Evolutionary conservation across 2,113 vertebrate genomes (phyloP), one percentile per base, ranked within the genome.

Genomic region (Plestiodon gilberti): DNA sequence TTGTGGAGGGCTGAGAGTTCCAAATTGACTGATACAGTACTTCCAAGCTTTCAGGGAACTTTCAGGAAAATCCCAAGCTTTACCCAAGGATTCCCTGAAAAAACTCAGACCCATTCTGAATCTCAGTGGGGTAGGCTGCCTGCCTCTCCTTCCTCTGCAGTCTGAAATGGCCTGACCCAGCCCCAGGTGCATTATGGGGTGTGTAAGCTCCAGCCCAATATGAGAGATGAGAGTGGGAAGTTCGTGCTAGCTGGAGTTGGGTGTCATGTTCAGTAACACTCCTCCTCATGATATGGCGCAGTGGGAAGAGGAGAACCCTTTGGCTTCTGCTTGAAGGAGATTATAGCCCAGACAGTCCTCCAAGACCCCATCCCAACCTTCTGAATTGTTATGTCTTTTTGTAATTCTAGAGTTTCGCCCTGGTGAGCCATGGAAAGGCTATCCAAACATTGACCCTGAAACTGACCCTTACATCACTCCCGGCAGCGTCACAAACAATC

Each of bases 361-460:
- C 35, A 38, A 23, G 35, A 22, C 20, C 38, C 38, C 20, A 73
- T 18, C 1, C 48, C 86, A 3, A 59, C 88, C 65, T 82, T 78
- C 38, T 89, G 59, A 20, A 3, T 80, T 69, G 87, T 30, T 11
- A 65, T 35, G 8, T 14, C 6, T 7, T 13, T 11, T 5, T 6
- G 61, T 1, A 0, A 92, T 93, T 90, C 64, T 95, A 99, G 99
- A 99, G 96, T 99, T 99, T 96, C 98, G 99, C 89, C 99, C 99
- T 95, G 99, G 99, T 94, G 99, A 99, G 96, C 99, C 99, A 90
- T 99, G 99, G 99, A 99, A 98, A 98, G 99, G 98, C 97, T 99
- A 99, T 96, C 99, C 98, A 95, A 99, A 99, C 98, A 99, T 99
- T 92, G 99, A 99, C 98, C 99, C 99, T 89, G 98, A 99, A 96